These are phyloP conservation scores for Arizona elegans DNA, from an alignment of 2,113 vertebrate genomes.

Conservation along the genomic window DNA sequence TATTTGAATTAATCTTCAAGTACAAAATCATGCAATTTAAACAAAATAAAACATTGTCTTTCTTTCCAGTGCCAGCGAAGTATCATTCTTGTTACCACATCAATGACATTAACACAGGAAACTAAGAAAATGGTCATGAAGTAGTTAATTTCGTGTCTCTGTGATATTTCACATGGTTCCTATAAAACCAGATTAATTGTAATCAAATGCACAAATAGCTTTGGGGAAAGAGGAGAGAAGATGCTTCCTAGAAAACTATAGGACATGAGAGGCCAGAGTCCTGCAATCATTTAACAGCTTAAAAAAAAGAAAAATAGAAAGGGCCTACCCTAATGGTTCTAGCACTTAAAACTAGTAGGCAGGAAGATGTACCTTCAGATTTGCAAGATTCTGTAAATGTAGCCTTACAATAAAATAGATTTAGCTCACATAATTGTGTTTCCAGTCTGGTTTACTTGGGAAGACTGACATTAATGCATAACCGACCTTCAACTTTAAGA, in stretches of 20 bases:
- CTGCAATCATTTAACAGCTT: background rate
- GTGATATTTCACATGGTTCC: background rate
- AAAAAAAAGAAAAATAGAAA: background rate
- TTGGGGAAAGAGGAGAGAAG: background rate
- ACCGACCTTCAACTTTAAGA: background rate
- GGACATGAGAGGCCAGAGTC: background rate
- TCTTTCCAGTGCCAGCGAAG: background rate
- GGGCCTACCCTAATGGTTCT: background rate
- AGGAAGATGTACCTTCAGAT: background rate
- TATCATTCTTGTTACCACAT: background rate
- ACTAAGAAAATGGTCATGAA: background rate
- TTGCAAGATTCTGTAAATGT: background rate
- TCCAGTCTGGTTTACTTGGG: background rate
- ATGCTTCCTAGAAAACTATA: background rate
- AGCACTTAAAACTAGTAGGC: background rate
- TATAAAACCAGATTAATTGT: background rate
- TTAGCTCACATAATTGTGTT: background rate
- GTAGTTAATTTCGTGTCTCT: background rate
- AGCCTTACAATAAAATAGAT: background rate
- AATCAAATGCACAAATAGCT: background rate
- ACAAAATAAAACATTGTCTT: background rate
- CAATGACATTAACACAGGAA: background rate
- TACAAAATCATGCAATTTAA: background rate
- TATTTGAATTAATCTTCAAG: conserved; percentile 17
- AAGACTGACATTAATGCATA: background rate